Base-by-base conservation (phyloP, 2,797 vertebrate genomes). In the Huso huso region DNA sequence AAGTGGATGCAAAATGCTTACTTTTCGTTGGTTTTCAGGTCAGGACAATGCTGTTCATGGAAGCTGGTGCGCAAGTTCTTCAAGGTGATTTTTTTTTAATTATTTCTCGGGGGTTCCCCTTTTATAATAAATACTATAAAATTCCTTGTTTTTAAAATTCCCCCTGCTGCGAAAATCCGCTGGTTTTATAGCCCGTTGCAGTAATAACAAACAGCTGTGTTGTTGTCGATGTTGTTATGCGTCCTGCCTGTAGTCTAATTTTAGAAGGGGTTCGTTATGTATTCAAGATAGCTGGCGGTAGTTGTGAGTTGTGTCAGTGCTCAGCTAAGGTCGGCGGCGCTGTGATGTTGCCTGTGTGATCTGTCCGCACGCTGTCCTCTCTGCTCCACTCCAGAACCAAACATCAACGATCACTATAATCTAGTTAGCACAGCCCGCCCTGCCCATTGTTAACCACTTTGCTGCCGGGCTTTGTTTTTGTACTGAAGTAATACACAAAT, bases 291-390 rank as follows among this genome's bases (percentile, higher is more conserved):
- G 70, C 70, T 73, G 73, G n/a, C 72, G 68, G 61, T 58, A 18
- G 63, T 68, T 51, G 77, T 68, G 71, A 10, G 73, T 62, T 53
- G 80, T 79, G 76, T 79, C 77, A 77, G 78, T 57, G 64, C 66
- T 77, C 82, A 77, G 79, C 74, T 73, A 84, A 82, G 82, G 77
- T 80, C 72, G 76, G 23, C 23, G 74, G 87, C 86, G 87, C 87
- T 87, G 67, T 37, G 23, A 37, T 37, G 23, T 37, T 37, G 23
- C 23, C 86, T 81, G 61, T 77, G 83, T 73, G 87, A 80, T 75
- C 79, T 62, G 74, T 69, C 68, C 68, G 74, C 75, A 8, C 68
- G 70, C 76, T 81, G 78, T 74, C 71, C 65, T 71, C 66, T 68
- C 67, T 37, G 67, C 81, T 76, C 77, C 80, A 60, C 55, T 75